Evolutionary conservation across 2,888 invertebrate genomes (phyloP).

Genomic region (Drosophila histrio): DNA sequence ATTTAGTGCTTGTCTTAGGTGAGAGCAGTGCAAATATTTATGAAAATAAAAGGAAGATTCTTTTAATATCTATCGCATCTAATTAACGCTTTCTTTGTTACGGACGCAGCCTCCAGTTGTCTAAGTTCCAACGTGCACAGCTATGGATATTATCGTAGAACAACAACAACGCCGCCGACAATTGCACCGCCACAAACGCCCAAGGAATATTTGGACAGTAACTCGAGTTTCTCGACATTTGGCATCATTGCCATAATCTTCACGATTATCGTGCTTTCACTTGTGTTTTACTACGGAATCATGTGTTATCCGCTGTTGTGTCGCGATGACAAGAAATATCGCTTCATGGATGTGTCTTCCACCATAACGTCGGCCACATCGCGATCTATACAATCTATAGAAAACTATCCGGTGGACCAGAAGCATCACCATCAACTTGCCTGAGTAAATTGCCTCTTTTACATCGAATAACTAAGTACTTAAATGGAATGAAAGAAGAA

Average conservation of each 20-base stretch:
- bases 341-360: conserved; percentile 83
- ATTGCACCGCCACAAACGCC: conserved; percentile 73
- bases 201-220: conserved; percentile 81
- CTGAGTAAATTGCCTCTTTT: conserved; percentile 31
- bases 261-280: conserved; percentile 75
- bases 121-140: conserved; percentile 47
- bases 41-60: neutral
- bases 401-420: conserved; percentile 82
- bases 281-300: conserved; percentile 87
- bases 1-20: conserved; percentile 62
- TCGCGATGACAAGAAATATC: conserved; percentile 82
- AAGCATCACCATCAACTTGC: conserved; percentile 76
- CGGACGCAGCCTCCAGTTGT: conserved; percentile 54
- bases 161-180: conserved; percentile 50
- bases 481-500: neutral
- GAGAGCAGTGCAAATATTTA: conserved; percentile 4
- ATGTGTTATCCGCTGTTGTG: conserved; percentile 88
- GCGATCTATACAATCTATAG: conserved; percentile 83
- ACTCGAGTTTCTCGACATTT: conserved; percentile 86
- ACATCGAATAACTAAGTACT: conserved; percentile 16
- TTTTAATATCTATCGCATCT: neutral
- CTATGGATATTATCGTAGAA: conserved; percentile 40
- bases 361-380: conserved; percentile 84
- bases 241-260: conserved; percentile 86
- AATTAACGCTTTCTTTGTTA: neutral